phyloP scores from a whole-genome alignment of 2,888 invertebrate species.

The Agrotis clavis region DNA sequence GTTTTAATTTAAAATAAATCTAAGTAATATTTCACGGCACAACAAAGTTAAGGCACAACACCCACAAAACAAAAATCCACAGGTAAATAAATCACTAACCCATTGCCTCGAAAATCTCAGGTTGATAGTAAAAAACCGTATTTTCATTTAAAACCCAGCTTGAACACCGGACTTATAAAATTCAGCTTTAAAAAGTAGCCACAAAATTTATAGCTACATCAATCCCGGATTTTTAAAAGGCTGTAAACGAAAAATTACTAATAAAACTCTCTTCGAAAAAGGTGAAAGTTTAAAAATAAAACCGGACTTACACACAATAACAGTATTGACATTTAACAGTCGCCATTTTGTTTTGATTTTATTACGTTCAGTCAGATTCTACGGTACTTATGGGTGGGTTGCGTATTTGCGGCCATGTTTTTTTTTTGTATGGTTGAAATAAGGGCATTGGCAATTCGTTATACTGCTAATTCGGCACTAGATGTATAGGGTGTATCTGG shows the following conservation, averaged over 20 bases:
- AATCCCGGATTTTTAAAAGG: slow-evolving; percentile 62
- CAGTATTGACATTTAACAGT: slow-evolving; percentile 13
- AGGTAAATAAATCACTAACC: slow-evolving; percentile 7
- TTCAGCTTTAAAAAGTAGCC: slow-evolving; percentile 58
- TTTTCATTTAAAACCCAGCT: slow-evolving; percentile 62
- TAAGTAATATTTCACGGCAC: not conserved
- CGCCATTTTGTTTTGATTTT: slow-evolving; percentile 35
- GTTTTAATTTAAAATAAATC: not conserved
- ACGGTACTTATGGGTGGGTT: not conserved
- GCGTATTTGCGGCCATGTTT: not conserved
- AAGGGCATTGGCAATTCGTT: too few relatives aligned
- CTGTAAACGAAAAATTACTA: slow-evolving; percentile 64
- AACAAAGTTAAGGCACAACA: not conserved
- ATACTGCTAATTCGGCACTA: not conserved
- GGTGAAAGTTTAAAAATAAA: slow-evolving; percentile 62
- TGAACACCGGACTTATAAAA: slow-evolving; percentile 56
- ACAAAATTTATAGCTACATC: slow-evolving; percentile 68
- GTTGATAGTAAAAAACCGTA: slow-evolving; percentile 39
- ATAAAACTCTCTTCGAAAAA: slow-evolving; percentile 61
- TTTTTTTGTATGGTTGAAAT: not conserved
- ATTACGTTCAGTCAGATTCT: not conserved
- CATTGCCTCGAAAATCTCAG: slow-evolving; percentile 17
- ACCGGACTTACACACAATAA: slow-evolving; percentile 30
- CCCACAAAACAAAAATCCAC: not conserved
- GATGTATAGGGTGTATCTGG: not conserved